Percentiles rank a stretch among this genome's conserved stretches.
phyloP scores from a whole-genome alignment of 2,888 invertebrate genomes.

The Cephonodes hylas region DNA sequence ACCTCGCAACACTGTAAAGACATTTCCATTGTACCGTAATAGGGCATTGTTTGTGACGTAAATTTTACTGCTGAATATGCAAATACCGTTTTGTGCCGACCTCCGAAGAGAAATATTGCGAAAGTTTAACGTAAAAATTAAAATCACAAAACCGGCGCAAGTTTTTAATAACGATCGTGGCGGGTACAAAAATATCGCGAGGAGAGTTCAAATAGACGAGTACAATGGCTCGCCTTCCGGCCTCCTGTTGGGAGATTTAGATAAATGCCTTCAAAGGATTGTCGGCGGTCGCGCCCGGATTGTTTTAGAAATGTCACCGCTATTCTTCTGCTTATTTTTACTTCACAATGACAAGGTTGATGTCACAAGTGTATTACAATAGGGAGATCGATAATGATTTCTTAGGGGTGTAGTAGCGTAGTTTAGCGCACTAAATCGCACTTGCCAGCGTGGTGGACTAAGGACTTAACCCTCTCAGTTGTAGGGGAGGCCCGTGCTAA shows the following conservation, averaged over 20 bases:
- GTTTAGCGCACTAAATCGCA: too few species aligned
- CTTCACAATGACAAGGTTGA: too few species aligned
- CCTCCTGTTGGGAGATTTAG: background rate
- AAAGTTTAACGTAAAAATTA: conserved; percentile 71
- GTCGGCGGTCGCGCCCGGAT: too few species aligned
- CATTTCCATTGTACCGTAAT: conserved; percentile 76
- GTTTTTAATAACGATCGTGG: conserved; percentile 31
- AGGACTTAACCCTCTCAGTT: too few species aligned
- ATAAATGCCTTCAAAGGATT: background rate
- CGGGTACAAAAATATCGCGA: background rate
- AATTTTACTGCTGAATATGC: conserved; percentile 77
- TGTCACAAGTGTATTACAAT: too few species aligned
- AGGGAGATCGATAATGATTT: too few species aligned
- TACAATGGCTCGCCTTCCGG: background rate
- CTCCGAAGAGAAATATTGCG: conserved; percentile 71
- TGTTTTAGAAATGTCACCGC: too few species aligned
- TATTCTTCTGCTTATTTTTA: too few species aligned
- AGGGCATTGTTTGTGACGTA: conserved; percentile 77
- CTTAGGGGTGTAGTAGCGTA: too few species aligned
- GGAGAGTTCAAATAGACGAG: background rate
- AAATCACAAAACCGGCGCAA: conserved; percentile 10
- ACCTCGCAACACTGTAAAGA: conserved; percentile 71
- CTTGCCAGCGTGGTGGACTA: too few species aligned
- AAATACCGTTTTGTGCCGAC: conserved; percentile 71
- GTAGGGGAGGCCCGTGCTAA: too few species aligned